Percentiles rank a stretch among this genome's conserved stretches.
phyloP scores from a whole-genome alignment of 1,140 invertebrate species.

The Brachionus paranguensis region DNA sequence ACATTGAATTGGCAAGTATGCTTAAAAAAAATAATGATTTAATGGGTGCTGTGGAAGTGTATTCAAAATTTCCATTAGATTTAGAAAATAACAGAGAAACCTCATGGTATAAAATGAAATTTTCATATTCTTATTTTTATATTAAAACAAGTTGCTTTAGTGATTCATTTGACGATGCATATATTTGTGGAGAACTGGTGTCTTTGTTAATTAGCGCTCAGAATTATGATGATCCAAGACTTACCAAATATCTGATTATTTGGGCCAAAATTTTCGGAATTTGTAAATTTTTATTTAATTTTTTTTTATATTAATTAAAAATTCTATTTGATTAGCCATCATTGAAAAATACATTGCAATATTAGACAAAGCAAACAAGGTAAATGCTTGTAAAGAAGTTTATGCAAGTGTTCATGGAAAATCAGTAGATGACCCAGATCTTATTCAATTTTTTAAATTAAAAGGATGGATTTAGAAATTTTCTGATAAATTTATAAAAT shows the following conservation, averaged over 20 bases:
- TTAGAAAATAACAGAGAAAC: background rate
- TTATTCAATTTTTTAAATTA: slow-evolving; percentile 31
- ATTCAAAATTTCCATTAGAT: slow-evolving; percentile 18
- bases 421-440: slow-evolving; percentile 11
- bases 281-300: background rate
- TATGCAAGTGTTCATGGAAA: slow-evolving; percentile 19
- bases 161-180: slow-evolving; percentile 9
- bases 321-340: background rate
- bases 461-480: slow-evolving; percentile 34
- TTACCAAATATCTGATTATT: slow-evolving; percentile 11
- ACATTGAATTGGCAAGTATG: slow-evolving; percentile 34
- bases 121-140: background rate
- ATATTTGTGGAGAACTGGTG: slow-evolving; percentile 16
- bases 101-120: background rate
- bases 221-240: slow-evolving; percentile 27
- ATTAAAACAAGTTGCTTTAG: background rate
- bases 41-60: slow-evolving; percentile 31
- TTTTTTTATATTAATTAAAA: background rate
- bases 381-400: slow-evolving; percentile 19
- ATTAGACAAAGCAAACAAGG: slow-evolving; percentile 31
- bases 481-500: background rate
- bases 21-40: slow-evolving; percentile 24
- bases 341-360: slow-evolving; percentile 35
- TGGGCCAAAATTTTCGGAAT: slow-evolving; percentile 19
- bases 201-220: slow-evolving; percentile 7